These are phyloP conservation scores for Drosophila yakuba DNA, from an alignment of 1,140 invertebrate species.

Conservation along the genomic window DNA sequence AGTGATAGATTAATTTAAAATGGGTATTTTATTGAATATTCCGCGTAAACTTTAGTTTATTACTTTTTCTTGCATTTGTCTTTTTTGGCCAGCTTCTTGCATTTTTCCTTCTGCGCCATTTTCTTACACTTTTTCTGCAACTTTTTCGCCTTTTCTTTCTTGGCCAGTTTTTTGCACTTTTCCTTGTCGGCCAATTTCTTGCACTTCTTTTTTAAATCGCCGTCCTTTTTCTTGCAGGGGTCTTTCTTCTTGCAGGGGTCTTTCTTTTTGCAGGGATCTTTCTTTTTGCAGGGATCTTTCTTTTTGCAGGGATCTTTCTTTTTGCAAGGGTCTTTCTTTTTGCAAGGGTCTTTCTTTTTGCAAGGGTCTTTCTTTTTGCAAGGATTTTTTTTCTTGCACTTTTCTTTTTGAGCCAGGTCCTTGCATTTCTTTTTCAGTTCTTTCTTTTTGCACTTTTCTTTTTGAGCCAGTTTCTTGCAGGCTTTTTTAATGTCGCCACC, in stretches of 20 bases:
- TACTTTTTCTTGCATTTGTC: conserved; percentile 4
- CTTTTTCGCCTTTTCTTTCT: conserved; percentile 4
- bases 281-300: not conserved
- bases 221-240: not conserved
- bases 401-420: conserved; percentile 9
- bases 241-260: not conserved
- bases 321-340: conserved; percentile 14
- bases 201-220: conserved; percentile 10
- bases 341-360: not conserved
- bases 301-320: not conserved
- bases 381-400: not conserved
- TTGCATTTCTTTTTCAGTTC: conserved; percentile 10
- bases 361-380: not conserved
- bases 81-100: conserved; percentile 1
- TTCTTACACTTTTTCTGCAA: conserved; percentile 6
- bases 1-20: not conserved
- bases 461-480: conserved; percentile 14
- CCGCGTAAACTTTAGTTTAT: not conserved
- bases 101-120: conserved; percentile 2
- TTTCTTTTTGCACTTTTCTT: conserved; percentile 3
- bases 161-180: conserved; percentile 13
- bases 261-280: not conserved
- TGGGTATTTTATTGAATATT: not conserved
- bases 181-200: conserved; percentile 15
- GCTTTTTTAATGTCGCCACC: not conserved